Evolutionary conservation across 2,113 vertebrate genomes (phyloP).

Genomic region (Chelonoidis abingdonii): DNA sequence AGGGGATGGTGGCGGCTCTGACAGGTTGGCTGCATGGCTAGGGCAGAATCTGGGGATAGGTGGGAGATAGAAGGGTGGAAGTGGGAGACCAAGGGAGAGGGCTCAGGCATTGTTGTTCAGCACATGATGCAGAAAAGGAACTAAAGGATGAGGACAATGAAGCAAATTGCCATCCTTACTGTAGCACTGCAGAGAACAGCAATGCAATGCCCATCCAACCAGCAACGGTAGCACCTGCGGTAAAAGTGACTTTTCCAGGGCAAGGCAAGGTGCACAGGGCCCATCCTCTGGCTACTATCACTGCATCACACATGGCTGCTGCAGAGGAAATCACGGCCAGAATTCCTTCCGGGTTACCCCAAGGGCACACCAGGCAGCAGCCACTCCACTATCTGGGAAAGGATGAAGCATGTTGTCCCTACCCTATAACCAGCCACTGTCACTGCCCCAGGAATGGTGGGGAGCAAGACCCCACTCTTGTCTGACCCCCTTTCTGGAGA

Average conservation of each 20-base stretch:
- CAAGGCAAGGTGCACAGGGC: neutral
- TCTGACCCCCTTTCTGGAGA: neutral
- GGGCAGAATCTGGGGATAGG: neutral
- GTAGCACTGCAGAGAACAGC: neutral
- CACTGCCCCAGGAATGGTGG: neutral
- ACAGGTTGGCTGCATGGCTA: neutral
- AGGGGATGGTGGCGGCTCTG: neutral
- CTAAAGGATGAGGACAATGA: neutral
- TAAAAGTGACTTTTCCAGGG: neutral
- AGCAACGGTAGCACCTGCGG: neutral
- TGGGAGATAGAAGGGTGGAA: neutral
- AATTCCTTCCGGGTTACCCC: neutral
- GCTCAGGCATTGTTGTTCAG: neutral
- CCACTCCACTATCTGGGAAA: neutral
- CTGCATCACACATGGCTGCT: neutral
- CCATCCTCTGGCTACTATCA: neutral
- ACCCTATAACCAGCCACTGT: neutral
- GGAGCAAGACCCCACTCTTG: neutral
- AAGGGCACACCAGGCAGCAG: neutral
- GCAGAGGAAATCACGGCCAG: neutral
- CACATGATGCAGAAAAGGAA: neutral
- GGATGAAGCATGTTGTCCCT: neutral
- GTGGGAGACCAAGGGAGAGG: neutral
- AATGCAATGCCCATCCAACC: neutral
- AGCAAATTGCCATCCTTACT: no score